phyloP scores from a whole-genome alignment of 2,797 vertebrate species.

The Centropyge bicolor region DNA sequence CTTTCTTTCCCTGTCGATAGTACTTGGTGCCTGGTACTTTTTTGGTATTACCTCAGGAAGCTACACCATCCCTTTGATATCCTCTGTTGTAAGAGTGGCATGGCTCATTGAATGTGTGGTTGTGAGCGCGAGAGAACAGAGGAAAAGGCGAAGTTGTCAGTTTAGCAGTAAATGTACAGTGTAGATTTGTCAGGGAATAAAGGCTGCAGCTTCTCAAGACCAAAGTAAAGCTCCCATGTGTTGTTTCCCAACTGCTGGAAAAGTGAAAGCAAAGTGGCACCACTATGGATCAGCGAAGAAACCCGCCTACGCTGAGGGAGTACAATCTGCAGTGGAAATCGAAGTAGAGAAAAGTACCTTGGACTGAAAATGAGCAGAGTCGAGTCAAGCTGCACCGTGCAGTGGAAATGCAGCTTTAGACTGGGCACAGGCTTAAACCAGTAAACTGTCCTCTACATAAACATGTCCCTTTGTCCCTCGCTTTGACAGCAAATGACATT shows the following conservation, averaged over 20 bases:
- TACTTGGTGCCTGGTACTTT: too few species aligned
- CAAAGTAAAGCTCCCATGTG: neutral
- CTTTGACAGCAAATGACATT: neutral
- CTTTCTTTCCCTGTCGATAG: too few species aligned
- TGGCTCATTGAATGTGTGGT: neutral
- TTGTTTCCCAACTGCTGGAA: neutral
- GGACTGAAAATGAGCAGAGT: too few species aligned
- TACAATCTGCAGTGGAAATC: neutral
- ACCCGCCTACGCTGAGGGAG: neutral
- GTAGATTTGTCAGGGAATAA: neutral
- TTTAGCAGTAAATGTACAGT: neutral
- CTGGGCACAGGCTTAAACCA: slow-evolving; percentile 30
- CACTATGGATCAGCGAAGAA: neutral
- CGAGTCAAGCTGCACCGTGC: too few species aligned
- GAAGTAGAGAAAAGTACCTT: too few species aligned
- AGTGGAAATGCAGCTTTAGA: neutral
- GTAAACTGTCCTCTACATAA: slow-evolving; percentile 8
- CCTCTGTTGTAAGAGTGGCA: neutral
- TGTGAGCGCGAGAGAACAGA: too few species aligned
- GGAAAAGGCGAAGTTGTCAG: neutral
- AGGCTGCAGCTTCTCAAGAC: neutral
- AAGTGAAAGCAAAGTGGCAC: neutral
- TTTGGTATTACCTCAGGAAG: too few species aligned
- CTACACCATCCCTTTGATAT: neutral
- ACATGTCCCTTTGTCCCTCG: slow-evolving; percentile 26